phyloP scores from a whole-genome alignment of 2,797 vertebrate species.

The Aphelocoma californica region DNA sequence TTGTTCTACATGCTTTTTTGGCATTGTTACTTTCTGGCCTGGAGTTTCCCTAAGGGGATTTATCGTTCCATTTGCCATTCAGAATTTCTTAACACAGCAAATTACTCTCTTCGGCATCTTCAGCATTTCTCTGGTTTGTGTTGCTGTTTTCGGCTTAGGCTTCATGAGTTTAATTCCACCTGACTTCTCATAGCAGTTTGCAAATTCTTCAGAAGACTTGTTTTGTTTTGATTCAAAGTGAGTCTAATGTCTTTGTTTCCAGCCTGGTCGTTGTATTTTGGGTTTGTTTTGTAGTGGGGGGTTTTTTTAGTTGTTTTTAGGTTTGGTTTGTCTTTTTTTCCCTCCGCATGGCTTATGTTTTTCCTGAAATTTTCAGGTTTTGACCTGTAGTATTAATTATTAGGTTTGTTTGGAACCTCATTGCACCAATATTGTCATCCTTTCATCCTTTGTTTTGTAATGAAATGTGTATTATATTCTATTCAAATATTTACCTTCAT shows the following conservation, averaged over 20 bases:
- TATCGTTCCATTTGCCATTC: not conserved
- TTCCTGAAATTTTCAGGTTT: not conserved
- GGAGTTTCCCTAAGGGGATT: not conserved
- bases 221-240: not conserved
- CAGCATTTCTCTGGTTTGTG: not conserved
- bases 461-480: not conserved
- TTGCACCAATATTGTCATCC: not conserved
- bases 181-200: constrained; percentile 1
- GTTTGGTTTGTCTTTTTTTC: not conserved
- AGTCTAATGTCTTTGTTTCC: not conserved
- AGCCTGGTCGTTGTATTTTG: not conserved
- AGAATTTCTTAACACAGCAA: not conserved
- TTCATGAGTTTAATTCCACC: not conserved
- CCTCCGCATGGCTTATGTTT: not conserved
- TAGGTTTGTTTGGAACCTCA: not conserved
- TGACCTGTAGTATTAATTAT: not conserved
- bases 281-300: not conserved
- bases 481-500: not conserved
- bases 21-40: not conserved
- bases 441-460: not conserved
- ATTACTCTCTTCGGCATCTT: not conserved
- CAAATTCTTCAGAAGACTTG: not conserved
- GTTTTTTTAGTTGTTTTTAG: not conserved
- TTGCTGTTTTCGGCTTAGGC: not conserved
- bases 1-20: constrained; percentile 11